These are phyloP conservation scores for Hypena proboscidalis DNA, from an alignment of 2,888 invertebrate species.

Conservation along the genomic window DNA sequence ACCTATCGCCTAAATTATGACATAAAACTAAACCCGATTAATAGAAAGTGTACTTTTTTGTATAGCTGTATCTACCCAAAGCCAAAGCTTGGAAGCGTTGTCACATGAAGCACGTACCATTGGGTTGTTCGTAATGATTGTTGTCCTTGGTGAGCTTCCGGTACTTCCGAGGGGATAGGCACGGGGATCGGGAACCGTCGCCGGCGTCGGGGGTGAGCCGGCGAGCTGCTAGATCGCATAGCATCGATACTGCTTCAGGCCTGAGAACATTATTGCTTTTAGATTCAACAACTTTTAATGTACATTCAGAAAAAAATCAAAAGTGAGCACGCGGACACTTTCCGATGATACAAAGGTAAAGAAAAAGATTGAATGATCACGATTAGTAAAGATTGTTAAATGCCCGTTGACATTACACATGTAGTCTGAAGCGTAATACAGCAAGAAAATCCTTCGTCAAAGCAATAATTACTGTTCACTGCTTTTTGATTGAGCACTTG, in stretches of 20 bases:
- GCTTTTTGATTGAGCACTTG: no score
- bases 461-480: no score
- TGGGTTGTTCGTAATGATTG: slow-evolving; percentile 81
- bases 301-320: background rate
- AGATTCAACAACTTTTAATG: background rate
- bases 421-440: no score
- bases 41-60: background rate
- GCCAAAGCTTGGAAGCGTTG: background rate
- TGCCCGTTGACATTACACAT: no score
- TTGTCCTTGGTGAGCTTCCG: slow-evolving; percentile 84
- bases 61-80: slow-evolving; percentile 1
- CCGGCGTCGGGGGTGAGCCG: slow-evolving; percentile 87
- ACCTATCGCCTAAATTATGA: background rate
- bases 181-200: slow-evolving; percentile 84
- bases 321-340: no score
- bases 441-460: no score
- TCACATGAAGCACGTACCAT: slow-evolving; percentile 57
- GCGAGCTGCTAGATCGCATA: slow-evolving; percentile 92
- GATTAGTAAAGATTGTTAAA: no score
- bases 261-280: slow-evolving; percentile 61
- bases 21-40: no score
- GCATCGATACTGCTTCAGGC: slow-evolving; percentile 94
- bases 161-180: slow-evolving; percentile 86
- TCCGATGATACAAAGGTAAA: no score
- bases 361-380: no score